phyloP scores from a whole-genome alignment of 2,113 vertebrate species.

The Antechinus flavipes region DNA sequence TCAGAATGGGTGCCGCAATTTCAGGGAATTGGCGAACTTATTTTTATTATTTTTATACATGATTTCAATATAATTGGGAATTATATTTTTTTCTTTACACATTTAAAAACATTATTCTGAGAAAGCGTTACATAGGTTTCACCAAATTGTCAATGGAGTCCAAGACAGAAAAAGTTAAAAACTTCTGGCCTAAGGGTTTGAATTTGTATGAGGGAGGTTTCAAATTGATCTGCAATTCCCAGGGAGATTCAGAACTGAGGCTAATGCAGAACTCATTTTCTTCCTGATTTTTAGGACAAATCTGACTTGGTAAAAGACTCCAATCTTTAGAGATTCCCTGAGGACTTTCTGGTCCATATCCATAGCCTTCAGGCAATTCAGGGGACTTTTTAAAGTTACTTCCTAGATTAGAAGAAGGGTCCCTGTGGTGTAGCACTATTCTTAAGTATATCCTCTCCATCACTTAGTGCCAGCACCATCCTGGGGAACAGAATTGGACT shows the following conservation, averaged over 20 bases:
- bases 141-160: neutral
- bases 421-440: neutral
- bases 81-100: neutral
- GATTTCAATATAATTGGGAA: neutral
- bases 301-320: neutral
- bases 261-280: neutral
- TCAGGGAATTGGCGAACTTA: neutral
- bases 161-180: neutral
- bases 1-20: neutral
- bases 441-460: fast-evolving
- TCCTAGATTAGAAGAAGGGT: neutral
- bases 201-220: fast-evolving
- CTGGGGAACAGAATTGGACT: neutral
- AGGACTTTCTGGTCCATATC: neutral
- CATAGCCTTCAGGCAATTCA: neutral
- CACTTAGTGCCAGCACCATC: neutral
- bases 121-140: neutral
- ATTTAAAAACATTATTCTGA: neutral
- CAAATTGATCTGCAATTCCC: too few species aligned
- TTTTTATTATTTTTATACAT: neutral
- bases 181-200: neutral
- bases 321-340: neutral
- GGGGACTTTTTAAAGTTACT: neutral
- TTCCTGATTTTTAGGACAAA: neutral
- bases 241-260: neutral